These are phyloP conservation scores for Melanaphis sacchari DNA, from an alignment of 1,140 invertebrate genomes.

Conservation along the genomic window DNA sequence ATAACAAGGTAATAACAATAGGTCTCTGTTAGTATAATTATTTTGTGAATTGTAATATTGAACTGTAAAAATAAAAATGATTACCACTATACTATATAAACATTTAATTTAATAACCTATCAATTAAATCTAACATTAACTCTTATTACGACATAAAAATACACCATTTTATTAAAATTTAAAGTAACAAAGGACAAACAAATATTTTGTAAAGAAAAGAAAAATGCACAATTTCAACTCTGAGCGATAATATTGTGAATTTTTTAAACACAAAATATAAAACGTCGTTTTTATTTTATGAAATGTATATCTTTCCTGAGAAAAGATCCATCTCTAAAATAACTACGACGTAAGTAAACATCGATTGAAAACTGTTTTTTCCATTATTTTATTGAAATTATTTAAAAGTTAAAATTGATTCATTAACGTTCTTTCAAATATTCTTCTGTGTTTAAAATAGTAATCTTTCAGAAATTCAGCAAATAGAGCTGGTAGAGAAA, in stretches of 20 bases:
- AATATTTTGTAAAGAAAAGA: not conserved
- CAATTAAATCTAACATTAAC: not conserved
- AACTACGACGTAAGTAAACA: too few relatives aligned
- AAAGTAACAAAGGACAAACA: not conserved
- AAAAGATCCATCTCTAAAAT: not conserved
- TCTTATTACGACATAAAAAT: not conserved
- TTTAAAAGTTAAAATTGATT: not conserved
- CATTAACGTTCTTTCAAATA: not conserved
- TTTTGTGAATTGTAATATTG: not conserved
- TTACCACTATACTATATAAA: not conserved
- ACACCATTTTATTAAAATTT: not conserved
- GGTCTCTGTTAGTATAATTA: not conserved
- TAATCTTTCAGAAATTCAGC: not conserved
- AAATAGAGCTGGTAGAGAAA: not conserved
- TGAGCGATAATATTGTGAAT: not conserved
- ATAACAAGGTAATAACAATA: not conserved
- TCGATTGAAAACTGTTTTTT: not conserved
- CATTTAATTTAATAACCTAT: not conserved
- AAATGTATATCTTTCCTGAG: not conserved
- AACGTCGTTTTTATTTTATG: not conserved
- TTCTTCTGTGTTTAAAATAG: not conserved
- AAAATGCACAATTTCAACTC: not conserved
- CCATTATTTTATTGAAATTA: not conserved
- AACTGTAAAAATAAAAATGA: not conserved
- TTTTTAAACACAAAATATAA: not conserved